These are phyloP conservation scores for Xenotilapia caudafasciata DNA, from an alignment of 2,113 vertebrate genomes.

Conservation along the genomic window DNA sequence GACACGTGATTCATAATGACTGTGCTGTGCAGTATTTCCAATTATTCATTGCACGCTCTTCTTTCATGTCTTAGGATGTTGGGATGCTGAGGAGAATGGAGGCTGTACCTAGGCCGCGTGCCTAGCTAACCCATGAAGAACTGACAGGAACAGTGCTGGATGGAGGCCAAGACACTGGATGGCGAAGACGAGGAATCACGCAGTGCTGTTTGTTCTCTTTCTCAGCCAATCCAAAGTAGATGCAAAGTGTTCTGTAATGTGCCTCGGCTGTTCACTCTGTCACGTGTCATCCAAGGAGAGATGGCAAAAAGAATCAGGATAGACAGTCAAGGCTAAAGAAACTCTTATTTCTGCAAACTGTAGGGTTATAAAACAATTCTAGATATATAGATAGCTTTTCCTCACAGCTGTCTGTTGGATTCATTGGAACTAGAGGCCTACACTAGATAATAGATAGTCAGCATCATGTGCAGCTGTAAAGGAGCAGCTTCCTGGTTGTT, in stretches of 20 bases:
- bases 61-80: constrained; percentile 61
- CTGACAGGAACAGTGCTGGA: constrained; percentile 51
- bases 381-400: constrained; percentile 25
- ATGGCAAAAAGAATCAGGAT: constrained; percentile 62
- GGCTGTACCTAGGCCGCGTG: constrained; percentile 43
- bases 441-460: constrained; percentile 37
- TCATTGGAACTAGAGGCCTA: constrained; percentile 32
- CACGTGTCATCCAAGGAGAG: constrained; percentile 52
- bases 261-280: constrained; percentile 14
- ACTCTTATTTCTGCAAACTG: constrained; percentile 23
- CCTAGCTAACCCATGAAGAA: constrained; percentile 57
- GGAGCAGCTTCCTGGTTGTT: constrained; percentile 28
- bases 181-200: constrained; percentile 57
- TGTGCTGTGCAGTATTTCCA: not conserved
- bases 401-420: constrained; percentile 16
- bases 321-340: constrained; percentile 57
- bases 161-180: constrained; percentile 63
- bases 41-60: constrained; percentile 31
- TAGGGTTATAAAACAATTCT: not conserved
- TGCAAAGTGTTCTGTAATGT: constrained; percentile 39
- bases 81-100: constrained; percentile 52
- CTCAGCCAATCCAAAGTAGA: constrained; percentile 40
- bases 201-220: constrained; percentile 47
- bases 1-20: not conserved
- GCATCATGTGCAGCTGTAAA: constrained; percentile 50